Conservation (phyloP, 1,140 invertebrate genomes). For the Grapholita molesta region DNA sequence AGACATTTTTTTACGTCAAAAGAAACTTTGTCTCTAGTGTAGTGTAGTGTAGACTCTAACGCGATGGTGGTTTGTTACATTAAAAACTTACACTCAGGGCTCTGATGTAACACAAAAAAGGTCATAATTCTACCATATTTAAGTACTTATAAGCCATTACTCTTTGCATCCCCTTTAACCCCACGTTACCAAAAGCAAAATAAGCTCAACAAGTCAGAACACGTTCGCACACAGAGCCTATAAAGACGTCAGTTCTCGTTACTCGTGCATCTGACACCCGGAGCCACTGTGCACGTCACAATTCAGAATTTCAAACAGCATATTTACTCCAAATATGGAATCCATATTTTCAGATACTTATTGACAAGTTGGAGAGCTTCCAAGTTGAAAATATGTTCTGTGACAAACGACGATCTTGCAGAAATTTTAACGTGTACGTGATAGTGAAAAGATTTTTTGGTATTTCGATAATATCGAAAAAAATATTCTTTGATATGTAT, state of each 20-base stretch:
- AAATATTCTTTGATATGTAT: background rate
- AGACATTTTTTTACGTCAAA: no score
- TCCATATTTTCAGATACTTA: background rate
- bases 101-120: no score
- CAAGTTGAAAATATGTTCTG: slow-evolving; percentile 7
- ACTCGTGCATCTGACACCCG: background rate
- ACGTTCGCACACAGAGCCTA: background rate
- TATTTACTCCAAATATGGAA: background rate
- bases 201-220: background rate
- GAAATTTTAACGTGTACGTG: background rate
- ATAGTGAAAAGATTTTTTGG: background rate
- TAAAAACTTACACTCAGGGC: no score
- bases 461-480: background rate
- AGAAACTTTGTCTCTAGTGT: no score
- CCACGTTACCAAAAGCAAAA: background rate
- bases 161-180: background rate
- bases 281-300: background rate
- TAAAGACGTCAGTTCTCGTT: background rate
- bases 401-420: background rate
- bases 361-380: background rate
- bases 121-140: no score
- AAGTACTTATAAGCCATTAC: no score
- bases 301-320: background rate
- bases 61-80: no score
- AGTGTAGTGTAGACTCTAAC: no score